Evolutionary conservation across 2,888 invertebrate genomes (phyloP), one percentile per base, ranked within the genome.

Genomic region (Cerceris rybyensis): DNA sequence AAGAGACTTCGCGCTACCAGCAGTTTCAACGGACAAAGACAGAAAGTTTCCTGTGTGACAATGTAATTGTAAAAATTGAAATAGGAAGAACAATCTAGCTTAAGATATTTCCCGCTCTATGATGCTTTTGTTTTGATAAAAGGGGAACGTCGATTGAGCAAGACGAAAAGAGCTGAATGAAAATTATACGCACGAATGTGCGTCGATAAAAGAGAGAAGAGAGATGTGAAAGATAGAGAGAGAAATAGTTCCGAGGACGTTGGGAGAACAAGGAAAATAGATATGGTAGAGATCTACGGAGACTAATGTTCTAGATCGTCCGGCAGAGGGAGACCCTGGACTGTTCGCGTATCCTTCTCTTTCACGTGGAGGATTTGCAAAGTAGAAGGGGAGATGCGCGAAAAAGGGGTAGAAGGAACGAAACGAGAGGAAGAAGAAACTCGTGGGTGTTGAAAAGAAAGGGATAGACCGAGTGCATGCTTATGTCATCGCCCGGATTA

Each of bases 401-500:
- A 80, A 67, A 82, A 78, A 78, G 74, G 64, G 77, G 77, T 73
- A 69, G 77, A 69, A 69, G 16, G 58, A 64, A 70, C 17, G 65
- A 66, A 57, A 42, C 11, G 60, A 39, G 57, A 70, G 63, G 50
- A 46, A 43, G 28, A 66, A 71, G 54, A 55, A 46, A 65, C 54
- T 55, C 46, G 71, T 46, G 68, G 65, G 65, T 59, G 54, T 59
- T 42, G 69, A 17, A 43, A 52, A 60, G 59, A 69, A 50, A 68
- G 57, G 73, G 78, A 78, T 13, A 57, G 64, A 17, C 42, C 58
- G 14, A 55, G 46, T 68, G 42, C 68, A 60, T 39, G 78, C 84
- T 89, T 86, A 88, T 89, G 89, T 90, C 90, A 90, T 89, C 90
- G 86, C 86, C 83, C 67, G 87, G 87, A 86, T 90, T 87, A 77